Percentiles rank a stretch among this genome's conserved stretches.
Conservation (phyloP, 2,113 vertebrate species). For the Trochalopteron elliotii region DNA sequence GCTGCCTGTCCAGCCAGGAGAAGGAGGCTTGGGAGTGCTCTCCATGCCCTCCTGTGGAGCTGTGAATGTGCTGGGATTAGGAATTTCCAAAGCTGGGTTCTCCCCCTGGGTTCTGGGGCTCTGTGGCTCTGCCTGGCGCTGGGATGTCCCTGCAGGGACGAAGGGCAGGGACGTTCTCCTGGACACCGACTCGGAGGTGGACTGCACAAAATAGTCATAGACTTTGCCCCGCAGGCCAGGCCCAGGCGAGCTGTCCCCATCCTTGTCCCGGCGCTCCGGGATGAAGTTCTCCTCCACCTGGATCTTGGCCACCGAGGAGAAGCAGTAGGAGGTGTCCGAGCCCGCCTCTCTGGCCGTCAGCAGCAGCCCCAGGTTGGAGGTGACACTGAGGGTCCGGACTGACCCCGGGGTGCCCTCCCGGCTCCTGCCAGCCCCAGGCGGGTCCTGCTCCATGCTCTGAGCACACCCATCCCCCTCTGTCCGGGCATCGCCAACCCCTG, state of each 20-base stretch:
- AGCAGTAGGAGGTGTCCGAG: constrained; percentile 73
- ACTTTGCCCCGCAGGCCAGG: constrained; percentile 78
- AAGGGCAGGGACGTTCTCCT: not conserved
- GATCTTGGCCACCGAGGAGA: constrained; percentile 83
- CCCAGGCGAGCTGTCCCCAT: not conserved
- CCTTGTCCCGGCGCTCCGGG: constrained; percentile 5
- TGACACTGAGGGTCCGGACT: constrained; percentile 67
- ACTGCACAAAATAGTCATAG: constrained; percentile 85
- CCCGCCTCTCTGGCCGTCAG: constrained; percentile 55
- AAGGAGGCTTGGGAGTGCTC: too few relatives aligned
- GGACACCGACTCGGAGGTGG: constrained; percentile 73
- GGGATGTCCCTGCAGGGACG: not conserved
- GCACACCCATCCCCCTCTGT: rapidly evolving
- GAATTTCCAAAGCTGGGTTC: rapidly evolving
- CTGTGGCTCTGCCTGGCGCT: rapidly evolving
- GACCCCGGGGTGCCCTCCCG: not conserved
- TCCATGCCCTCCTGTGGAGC: too few relatives aligned
- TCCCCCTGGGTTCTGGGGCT: not conserved
- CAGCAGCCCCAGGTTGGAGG: constrained; percentile 73
- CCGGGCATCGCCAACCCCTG: rapidly evolving
- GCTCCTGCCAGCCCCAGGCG: not conserved
- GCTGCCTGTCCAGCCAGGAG: too few relatives aligned
- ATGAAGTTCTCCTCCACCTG: constrained; percentile 82
- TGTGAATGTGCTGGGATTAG: too few relatives aligned
- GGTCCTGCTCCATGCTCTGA: not conserved